Conservation (phyloP, 2,113 vertebrate genomes). For the Coptodon bakossiorum region DNA sequence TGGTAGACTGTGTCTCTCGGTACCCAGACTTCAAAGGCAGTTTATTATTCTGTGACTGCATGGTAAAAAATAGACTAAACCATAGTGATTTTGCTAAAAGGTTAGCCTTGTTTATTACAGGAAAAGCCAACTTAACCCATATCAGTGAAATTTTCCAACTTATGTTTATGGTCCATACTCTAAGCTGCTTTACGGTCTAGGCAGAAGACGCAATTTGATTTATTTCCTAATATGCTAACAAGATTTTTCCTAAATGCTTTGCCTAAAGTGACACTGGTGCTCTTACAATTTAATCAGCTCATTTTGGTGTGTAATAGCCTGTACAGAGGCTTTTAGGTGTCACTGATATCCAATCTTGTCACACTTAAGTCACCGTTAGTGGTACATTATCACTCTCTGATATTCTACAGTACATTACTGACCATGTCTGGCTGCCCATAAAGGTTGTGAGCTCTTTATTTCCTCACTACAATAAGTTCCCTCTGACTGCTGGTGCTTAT, state of each 20-base stretch:
- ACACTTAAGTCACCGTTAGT: constrained; percentile 13
- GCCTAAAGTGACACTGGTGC: background rate
- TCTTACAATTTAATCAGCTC: constrained; percentile 3
- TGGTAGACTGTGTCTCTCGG: background rate
- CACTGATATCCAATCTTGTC: constrained; percentile 16
- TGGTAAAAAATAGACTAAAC: background rate
- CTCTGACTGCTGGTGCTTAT: constrained; percentile 22
- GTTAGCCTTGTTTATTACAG: background rate
- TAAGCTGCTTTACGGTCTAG: background rate
- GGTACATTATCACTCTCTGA: constrained; percentile 3
- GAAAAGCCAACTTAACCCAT: background rate
- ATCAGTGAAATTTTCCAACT: background rate
- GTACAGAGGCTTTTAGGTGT: constrained; percentile 15
- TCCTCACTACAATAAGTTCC: constrained; percentile 1
- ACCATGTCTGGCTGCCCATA: constrained; percentile 19
- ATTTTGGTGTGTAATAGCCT: background rate
- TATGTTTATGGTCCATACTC: background rate
- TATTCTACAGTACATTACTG: constrained; percentile 23
- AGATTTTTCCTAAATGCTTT: background rate
- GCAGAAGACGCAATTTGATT: background rate
- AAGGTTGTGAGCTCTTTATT: constrained; percentile 5
- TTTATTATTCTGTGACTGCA: background rate
- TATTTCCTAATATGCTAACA: background rate
- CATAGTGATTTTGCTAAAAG: background rate
- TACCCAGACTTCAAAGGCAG: background rate